Base-by-base conservation (phyloP, 2,797 vertebrate species). In the Nothura maculosa region DNA sequence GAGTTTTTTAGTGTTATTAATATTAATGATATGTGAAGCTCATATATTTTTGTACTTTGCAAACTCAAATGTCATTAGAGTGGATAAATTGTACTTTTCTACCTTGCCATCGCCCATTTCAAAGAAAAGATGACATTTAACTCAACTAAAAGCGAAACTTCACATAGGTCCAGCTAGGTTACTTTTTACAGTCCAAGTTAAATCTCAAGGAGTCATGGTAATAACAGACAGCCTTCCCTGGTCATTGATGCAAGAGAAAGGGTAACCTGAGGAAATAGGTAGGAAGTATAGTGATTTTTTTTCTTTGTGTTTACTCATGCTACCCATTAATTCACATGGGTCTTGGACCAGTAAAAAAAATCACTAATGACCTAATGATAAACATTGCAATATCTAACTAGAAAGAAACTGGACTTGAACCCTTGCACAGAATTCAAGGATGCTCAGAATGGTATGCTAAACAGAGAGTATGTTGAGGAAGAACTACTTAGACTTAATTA, bases 1-100 rank as follows among this genome's bases (percentile, higher is more conserved):
- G 47, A 82, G 30, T 96, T 97, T 94, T 96, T 67, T 82, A 94
- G 92, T 64, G 85, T 94, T 96, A 97, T 97, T 97, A 97, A 97
- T 97, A 98, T 97, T 97, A 97, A 97, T 97, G 81, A 43, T 82
- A 79, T 1, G 30, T 87, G 89, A 60, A 80, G 67, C 64, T 92
- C 54, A 93, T 3, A 3, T 94, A 91, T 91, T 95, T 94, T 90
- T 93, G 47, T 95, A 74, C 84, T 92, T 97, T 93, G 81, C 52
- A 96, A 96, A 94, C 45, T 42, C 66, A 94, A 97, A 97, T 97
- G 90, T 96, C 96, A 97, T 93, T 92, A 93, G 24, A 85, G 74
- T 85, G 84, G 92, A 76, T 91, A 97, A 97, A 87, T 50, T 76
- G 42, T 52, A 67, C 27, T 74, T 70, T 61, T 43, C 30, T 87